These are phyloP conservation scores for Microcaecilia unicolor DNA, from an alignment of 2,797 vertebrate species.

Conservation along the genomic window DNA sequence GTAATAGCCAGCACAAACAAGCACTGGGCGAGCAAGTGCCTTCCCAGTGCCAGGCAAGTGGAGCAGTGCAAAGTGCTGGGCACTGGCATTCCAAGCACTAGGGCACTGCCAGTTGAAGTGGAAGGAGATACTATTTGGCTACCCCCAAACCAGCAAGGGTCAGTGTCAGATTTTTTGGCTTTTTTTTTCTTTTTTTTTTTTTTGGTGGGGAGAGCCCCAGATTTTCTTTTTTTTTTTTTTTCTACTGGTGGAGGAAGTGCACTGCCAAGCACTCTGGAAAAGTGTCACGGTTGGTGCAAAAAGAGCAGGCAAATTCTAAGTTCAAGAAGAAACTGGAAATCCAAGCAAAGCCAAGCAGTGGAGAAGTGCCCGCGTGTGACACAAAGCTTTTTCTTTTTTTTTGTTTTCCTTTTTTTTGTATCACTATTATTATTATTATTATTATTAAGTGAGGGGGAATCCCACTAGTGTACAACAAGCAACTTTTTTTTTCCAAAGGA, in stretches of 20 bases:
- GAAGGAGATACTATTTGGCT: slow-evolving; percentile 58
- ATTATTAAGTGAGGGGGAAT: slow-evolving; percentile 5
- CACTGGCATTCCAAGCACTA: slow-evolving; percentile 65
- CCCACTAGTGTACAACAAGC: slow-evolving; percentile 12
- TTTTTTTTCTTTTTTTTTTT: slow-evolving; percentile 36
- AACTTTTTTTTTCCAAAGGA: slow-evolving; percentile 19
- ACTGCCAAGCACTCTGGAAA: slow-evolving; percentile 52
- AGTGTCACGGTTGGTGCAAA: slow-evolving; percentile 17
- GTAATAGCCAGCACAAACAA: slow-evolving; percentile 61
- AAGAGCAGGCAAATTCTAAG: slow-evolving; percentile 52
- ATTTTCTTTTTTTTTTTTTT: slow-evolving; percentile 23
- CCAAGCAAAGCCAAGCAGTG: too few species aligned
- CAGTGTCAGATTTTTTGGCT: slow-evolving; percentile 36
- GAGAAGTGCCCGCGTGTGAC: slow-evolving; percentile 12
- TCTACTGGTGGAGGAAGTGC: slow-evolving; percentile 50
- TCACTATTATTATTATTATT: slow-evolving; percentile 16
- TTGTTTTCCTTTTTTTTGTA: background rate
- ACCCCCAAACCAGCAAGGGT: slow-evolving; percentile 60
- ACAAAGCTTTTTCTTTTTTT: too few species aligned
- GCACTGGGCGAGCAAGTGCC: slow-evolving; percentile 67
- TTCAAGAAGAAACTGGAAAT: slow-evolving; percentile 59
- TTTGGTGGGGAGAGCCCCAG: slow-evolving; percentile 41
- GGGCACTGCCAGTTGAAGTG: slow-evolving; percentile 71
- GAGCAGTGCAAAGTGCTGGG: slow-evolving; percentile 71
- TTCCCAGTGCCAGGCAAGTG: slow-evolving; percentile 62